Evolutionary conservation across 2,888 invertebrate species (phyloP), one percentile per base, ranked within the genome.

Genomic region (Andrena trimmerana): DNA sequence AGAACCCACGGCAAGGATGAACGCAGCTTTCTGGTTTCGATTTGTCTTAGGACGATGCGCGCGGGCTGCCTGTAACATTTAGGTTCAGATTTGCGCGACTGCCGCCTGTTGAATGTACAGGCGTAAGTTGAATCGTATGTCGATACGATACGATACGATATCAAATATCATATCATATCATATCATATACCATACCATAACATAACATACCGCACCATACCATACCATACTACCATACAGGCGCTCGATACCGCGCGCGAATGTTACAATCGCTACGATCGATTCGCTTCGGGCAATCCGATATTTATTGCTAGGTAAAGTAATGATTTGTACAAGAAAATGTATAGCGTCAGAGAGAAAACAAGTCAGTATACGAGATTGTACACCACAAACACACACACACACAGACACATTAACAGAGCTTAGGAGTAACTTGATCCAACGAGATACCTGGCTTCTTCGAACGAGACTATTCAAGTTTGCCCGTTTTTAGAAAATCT

Each of bases 291-390:
- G 83, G 90, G 83, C 86, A 89, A 91, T 91, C 85, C 90, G 92
- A 92, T 93, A 94, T 94, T 94, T 94, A 93, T 93, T 93, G 89
- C 85, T 93, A 93, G 92, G 27, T 13, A 57, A 57, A 89, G 68
- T 92, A 92, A 92, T 91, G 85, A 92, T 93, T 93, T 93, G 89
- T 93, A 94, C 92, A 88, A 92, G 88, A 84, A 89, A 88, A 84
- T 90, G 86, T 90, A 87, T 89, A 89, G 86, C 65, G 78, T 81
- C 69, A 70, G 75, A 74, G 81, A 77, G 59, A 73, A 73, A 52
- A 68, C 24, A 81, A 85, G 74, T 88, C 86, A 86, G 89, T 90
- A 89, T 90, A 88, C 88, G 86, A 90, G 84, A 83, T 89, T 90
- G 91, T 90, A 90, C 76, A 88, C 90, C 42, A 87, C 74, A 42